phyloP scores from a whole-genome alignment of 2,888 invertebrate genomes.

The Ophraella communa region DNA sequence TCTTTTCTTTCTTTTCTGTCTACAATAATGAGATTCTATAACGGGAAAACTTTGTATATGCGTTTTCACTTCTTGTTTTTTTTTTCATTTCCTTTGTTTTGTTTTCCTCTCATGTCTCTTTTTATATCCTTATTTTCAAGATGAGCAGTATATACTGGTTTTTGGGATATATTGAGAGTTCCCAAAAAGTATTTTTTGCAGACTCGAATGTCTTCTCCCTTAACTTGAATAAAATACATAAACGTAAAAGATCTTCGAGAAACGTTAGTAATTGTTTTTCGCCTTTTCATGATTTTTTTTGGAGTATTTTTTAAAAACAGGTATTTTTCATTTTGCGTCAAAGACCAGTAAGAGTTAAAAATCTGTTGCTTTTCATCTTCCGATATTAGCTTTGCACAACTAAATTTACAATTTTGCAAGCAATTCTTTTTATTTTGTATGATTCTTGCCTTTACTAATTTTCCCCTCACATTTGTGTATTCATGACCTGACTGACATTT shows the following conservation, averaged over 20 bases:
- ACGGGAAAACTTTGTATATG: slow-evolving; percentile 22
- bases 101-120: slow-evolving; percentile 9
- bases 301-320: slow-evolving; percentile 14
- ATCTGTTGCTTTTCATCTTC: not conserved
- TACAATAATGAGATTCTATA: slow-evolving; percentile 22
- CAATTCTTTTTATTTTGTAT: slow-evolving; percentile 21
- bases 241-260: slow-evolving; percentile 12
- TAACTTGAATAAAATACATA: slow-evolving; percentile 11
- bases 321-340: slow-evolving; percentile 26
- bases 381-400: slow-evolving; percentile 14
- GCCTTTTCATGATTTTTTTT: slow-evolving; percentile 8
- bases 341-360: slow-evolving; percentile 18
- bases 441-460: slow-evolving; percentile 13
- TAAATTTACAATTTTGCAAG: slow-evolving; percentile 19
- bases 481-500: slow-evolving; percentile 15
- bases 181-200: slow-evolving; percentile 16
- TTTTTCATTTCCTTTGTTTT: slow-evolving; percentile 3
- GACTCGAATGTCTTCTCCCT: slow-evolving; percentile 12
- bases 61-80: slow-evolving; percentile 8
- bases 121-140: slow-evolving; percentile 2
- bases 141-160: slow-evolving; percentile 24
- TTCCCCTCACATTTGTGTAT: slow-evolving; percentile 17
- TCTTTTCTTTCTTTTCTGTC: slow-evolving; percentile 21
- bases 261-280: slow-evolving; percentile 8
- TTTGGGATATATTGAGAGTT: slow-evolving; percentile 17